These are phyloP conservation scores for Cricetomys ansorgei DNA, from an alignment of 2,113 vertebrate species.

Conservation along the genomic window DNA sequence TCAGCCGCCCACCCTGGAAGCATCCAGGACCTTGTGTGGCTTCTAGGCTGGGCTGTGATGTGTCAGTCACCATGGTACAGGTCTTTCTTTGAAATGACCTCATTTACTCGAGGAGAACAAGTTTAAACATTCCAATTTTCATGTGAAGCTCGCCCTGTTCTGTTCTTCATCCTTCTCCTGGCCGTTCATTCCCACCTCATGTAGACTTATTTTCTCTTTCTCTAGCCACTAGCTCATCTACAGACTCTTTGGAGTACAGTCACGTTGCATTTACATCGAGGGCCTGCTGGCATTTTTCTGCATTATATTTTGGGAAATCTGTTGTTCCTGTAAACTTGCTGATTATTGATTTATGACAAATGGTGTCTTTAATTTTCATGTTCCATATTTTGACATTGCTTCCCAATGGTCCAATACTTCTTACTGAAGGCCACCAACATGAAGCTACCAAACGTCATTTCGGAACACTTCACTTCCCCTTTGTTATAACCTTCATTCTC, in stretches of 20 bases:
- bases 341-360: background rate
- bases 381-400: background rate
- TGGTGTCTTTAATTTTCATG: background rate
- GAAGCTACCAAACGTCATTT: conserved; percentile 37
- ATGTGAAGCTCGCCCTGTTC: background rate
- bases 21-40: background rate
- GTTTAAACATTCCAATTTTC: background rate
- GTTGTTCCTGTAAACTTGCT: background rate
- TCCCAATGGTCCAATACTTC: background rate
- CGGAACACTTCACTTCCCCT: conserved; percentile 44
- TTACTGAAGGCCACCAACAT: conserved; percentile 1
- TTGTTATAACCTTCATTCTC: conserved; percentile 47
- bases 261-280: background rate
- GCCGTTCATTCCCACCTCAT: background rate
- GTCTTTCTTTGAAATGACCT: background rate
- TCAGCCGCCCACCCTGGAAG: background rate
- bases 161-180: background rate
- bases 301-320: background rate
- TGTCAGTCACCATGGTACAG: background rate
- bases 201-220: background rate
- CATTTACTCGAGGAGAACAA: background rate
- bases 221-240: background rate
- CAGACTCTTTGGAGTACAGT: background rate
- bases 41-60: background rate
- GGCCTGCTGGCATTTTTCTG: background rate